Percentiles rank a stretch among this genome's conserved stretches.
phyloP scores from a whole-genome alignment of 92 coral and sea anemone genomes.

The Epizoanthus fatuus region DNA sequence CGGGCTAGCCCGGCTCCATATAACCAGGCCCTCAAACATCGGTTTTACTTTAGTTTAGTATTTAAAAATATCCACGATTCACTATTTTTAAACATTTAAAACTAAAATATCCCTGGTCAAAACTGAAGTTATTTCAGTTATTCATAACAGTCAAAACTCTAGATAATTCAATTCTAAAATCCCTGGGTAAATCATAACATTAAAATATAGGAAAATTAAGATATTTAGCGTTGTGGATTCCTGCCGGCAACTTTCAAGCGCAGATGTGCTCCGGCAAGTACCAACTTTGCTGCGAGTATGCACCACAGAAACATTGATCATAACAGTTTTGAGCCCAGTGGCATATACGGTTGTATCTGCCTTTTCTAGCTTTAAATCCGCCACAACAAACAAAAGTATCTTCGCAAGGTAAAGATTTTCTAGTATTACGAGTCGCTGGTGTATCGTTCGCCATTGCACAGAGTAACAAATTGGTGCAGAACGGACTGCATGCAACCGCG shows the following conservation, averaged over 20 bases:
- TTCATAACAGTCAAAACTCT: no score
- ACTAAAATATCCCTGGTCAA: no score
- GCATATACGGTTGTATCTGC: not conserved
- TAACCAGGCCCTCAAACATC: no score
- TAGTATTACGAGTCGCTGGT: not conserved
- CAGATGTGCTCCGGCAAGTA: not conserved
- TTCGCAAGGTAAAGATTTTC: not conserved
- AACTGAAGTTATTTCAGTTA: no score
- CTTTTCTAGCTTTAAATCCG: not conserved
- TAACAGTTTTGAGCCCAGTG: not conserved
- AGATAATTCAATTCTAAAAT: no score
- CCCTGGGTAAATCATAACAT: no score
- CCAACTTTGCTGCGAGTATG: not conserved
- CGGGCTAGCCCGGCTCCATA: no score
- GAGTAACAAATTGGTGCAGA: not conserved
- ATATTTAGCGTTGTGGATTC: no score
- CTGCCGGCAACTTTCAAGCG: not conserved
- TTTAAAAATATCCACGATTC: no score
- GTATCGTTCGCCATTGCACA: not conserved
- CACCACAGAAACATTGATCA: not conserved
- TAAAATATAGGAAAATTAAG: no score
- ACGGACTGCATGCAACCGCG: not conserved
- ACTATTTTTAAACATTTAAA: no score
- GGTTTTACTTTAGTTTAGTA: no score
- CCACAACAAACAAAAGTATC: not conserved